These are phyloP conservation scores for Lampropteryx suffumata DNA, from an alignment of 2,888 invertebrate species.

Conservation along the genomic window DNA sequence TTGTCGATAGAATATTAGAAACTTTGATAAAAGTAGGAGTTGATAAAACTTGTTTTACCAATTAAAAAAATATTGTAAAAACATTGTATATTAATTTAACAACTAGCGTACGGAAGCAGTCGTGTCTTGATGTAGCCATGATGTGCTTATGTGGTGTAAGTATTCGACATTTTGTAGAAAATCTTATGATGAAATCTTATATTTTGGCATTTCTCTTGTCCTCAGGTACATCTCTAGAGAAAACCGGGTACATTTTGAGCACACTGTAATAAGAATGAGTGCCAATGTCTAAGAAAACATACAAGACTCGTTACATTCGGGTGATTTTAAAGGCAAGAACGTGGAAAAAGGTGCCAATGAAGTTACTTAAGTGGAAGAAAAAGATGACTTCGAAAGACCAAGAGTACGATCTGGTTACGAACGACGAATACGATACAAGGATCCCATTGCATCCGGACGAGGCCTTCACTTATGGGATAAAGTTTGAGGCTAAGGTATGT, in stretches of 20 bases:
- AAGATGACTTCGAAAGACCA: conserved; percentile 94
- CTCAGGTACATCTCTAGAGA: conserved; percentile 29
- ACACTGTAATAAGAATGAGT: conserved; percentile 39
- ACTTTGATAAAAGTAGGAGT: too few relatives aligned
- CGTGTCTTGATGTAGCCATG: too few relatives aligned
- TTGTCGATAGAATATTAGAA: too few relatives aligned
- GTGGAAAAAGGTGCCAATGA: conserved; percentile 72
- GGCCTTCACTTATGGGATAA: conserved; percentile 98
- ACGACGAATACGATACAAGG: conserved; percentile 97
- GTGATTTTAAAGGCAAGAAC: conserved; percentile 61
- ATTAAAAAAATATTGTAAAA: too few relatives aligned
- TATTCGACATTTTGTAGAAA: too few relatives aligned
- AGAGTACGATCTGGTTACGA: conserved; percentile 95
- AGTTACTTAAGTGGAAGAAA: conserved; percentile 71
- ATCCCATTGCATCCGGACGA: conserved; percentile 98
- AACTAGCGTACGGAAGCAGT: too few relatives aligned
- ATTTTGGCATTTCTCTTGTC: conserved; percentile 20
- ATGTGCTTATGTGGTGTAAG: too few relatives aligned
- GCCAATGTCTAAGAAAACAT: conserved; percentile 68
- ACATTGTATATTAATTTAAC: too few relatives aligned
- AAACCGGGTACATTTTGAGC: conserved; percentile 21
- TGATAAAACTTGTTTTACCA: too few relatives aligned
- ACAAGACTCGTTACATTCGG: conserved; percentile 65
- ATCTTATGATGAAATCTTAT: not conserved
- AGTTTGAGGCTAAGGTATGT: conserved; percentile 97